Base-by-base conservation (phyloP, 2,797 vertebrate species). In the Glossophaga mutica region DNA sequence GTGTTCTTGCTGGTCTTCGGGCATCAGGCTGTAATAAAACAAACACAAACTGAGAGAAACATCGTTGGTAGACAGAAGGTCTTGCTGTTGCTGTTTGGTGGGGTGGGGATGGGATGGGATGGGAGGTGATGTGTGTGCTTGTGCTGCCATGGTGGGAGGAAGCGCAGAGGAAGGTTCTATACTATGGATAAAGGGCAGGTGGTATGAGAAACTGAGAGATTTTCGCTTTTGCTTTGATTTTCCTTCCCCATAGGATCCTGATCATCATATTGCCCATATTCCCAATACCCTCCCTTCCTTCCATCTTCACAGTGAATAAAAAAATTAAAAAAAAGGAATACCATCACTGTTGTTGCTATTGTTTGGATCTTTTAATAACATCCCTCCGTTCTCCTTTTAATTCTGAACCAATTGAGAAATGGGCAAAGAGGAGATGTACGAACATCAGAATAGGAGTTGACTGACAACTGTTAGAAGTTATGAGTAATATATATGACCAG, bases 201-300 rank as follows among this genome's bases (percentile, higher is more conserved):
- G n/a, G 29, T 29, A 24, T 15, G n/a, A 59, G 10, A 94, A 9
- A 10, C 3, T 21, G 22, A 74, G 5, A 78, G 15, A 42, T n/a
- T 73, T 74, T 29, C 29, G 4, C 62, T 87, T 65, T 65, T 68
- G n/a, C 14, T 91, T 19, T 67, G 22, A 32, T 95, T 91, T 90
- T 90, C 71, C 26, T 85, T 77, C 12, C 44, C 18, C 14, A 1
- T 34, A 9, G 50, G 85, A 0, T 59, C 11, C 42, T 52, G 29
- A 68, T 46, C 19, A 55, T 90, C 22, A 11, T 46, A 42, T 44
- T 78, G 8, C 9, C 59, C 22, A 34, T 92, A n/a, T 46, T 73
- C 24, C 32, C 37, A 77, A 22, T 22, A 46, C 68, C 24, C 1
- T 7, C 15, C 10, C 4, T 70, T 85, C 22, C 29, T 79, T 87